Conservation (phyloP, 2,888 invertebrate genomes). For the Plagodis dolabraria region DNA sequence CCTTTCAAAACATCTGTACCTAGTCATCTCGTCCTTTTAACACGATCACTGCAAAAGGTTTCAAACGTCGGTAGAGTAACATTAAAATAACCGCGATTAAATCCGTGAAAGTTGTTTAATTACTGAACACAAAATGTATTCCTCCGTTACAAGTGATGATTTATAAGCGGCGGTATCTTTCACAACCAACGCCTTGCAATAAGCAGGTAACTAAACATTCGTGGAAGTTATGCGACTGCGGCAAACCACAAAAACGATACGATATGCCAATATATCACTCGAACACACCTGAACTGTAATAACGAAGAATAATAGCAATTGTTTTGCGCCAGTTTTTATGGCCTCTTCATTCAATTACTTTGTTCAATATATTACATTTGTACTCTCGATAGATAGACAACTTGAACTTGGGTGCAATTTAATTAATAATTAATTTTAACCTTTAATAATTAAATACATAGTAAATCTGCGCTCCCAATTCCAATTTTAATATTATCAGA, state of each 20-base stretch:
- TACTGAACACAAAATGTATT: not conserved
- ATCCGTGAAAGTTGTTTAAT: too few species aligned
- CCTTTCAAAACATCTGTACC: too few species aligned
- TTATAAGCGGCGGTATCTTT: conserved; percentile 1
- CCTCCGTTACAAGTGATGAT: not conserved
- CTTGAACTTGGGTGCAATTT: conserved; percentile 29
- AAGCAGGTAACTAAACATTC: conserved; percentile 57
- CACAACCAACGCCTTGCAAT: conserved; percentile 32
- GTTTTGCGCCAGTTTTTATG: conserved; percentile 75
- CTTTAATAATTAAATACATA: conserved; percentile 30
- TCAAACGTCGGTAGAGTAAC: too few species aligned
- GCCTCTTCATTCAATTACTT: conserved; percentile 69
- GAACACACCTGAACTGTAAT: conserved; percentile 79
- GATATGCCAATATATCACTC: conserved; percentile 73
- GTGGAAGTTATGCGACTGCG: conserved; percentile 42
- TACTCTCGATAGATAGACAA: conserved; percentile 36
- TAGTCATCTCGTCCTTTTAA: too few species aligned
- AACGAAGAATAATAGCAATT: conserved; percentile 78
- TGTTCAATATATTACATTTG: conserved; percentile 38
- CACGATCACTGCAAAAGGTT: too few species aligned
- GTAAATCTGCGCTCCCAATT: conserved; percentile 35
- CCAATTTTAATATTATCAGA: conserved; percentile 31
- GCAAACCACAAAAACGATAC: conserved; percentile 66
- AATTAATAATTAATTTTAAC: conserved; percentile 27
- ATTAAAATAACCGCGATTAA: too few species aligned